Base-by-base conservation (phyloP, 2,888 invertebrate species). In the Cerastis rubricosa region DNA sequence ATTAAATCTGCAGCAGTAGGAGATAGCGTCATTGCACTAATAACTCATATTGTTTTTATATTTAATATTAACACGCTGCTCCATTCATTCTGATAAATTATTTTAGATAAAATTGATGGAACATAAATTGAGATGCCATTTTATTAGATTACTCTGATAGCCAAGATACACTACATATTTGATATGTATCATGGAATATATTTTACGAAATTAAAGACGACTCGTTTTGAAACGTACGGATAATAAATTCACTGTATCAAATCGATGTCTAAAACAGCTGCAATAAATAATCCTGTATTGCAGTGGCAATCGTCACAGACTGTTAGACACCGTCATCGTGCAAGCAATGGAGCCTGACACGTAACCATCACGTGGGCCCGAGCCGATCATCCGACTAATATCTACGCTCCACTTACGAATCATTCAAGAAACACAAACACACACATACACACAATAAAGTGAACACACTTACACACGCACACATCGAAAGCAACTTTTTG, bases 351-450 rank as follows among this genome's bases (percentile, higher is more conserved):
- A 94, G 93, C 94, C 87, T 91, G 85, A 86, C 90, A 91, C 89
- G 88, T 88, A 89, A 88, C 82, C 85, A 89, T 89, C 92, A 92
- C 93, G 92, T 92, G 91, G 89, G 71, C 76, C 63, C 68, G 73
- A 74, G 85, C 87, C 91, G 89, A 87, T 89, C 93, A 92, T 89
- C 91, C 93, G 92, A 90, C 91, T 92, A 90, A 93, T 91, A 84
- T 89, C 81, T 87, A 93, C 92, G 95, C 92, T 93, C 94, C 92
- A 94, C 92, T 95, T 94, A 93, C 91, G 85, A 90, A 91, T 92
- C 95, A 94, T 94, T 94, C 93, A 95, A 93, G 93, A 93, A 92
- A 89, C 90, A 89, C 76, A 90, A 89, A n/a, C 90, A 88, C 89
- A 84, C 71, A 81, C 86, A 79, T 65, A 65, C 69, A 67, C 61